Base-by-base conservation (phyloP, 2,888 invertebrate genomes). In the Trichopoda pennipes region DNA sequence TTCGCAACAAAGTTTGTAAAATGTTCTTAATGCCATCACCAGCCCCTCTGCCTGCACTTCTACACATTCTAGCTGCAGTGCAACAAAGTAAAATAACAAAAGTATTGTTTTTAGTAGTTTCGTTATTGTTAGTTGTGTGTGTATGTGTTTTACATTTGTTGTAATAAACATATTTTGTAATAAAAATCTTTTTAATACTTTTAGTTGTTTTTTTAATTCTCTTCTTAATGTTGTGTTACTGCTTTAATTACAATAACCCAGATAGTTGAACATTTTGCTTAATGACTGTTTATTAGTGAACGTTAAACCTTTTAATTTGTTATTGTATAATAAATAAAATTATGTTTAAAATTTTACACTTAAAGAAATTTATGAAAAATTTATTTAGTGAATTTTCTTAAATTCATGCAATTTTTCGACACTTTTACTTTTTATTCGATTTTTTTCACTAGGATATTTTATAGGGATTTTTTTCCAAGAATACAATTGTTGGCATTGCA, bases 161-260 rank as follows among this genome's bases (percentile, higher is more conserved):
- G 68, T 63, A 63, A 74, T 68, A 16, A 16, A n/a, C n/a, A 74
- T 51, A 51, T 58, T 80, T 70, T 64, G 75, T 61, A 70, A 35
- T 64, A 69, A 64, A 21, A 56, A 64, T 63, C 10, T 64, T 56
- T 8, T 80, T 56, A 49, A 28, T 69, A 47, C 74, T n/a, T n/a
- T n/a, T n/a, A n/a, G n/a, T 63, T 69, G 68, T 56, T 63, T 63
- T 63, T 61, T 63, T 55, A 58, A 70, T 58, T 8, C 35, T 38
- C 17, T 51, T 60, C 17, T 53, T 68, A 28, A 3, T 21, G 42
- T 38, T 66, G 51, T 56, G 35, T 42, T 44, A 28, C 61, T 19
- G n/a, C n/a, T 44, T 47, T 32, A 53, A 28, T 72, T 66, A 60
- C 53, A 38, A 38, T 38, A 38, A 38, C 12, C 60, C 66, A 60